phyloP scores from a whole-genome alignment of 2,797 vertebrate genomes.

The Thunnus albacares region DNA sequence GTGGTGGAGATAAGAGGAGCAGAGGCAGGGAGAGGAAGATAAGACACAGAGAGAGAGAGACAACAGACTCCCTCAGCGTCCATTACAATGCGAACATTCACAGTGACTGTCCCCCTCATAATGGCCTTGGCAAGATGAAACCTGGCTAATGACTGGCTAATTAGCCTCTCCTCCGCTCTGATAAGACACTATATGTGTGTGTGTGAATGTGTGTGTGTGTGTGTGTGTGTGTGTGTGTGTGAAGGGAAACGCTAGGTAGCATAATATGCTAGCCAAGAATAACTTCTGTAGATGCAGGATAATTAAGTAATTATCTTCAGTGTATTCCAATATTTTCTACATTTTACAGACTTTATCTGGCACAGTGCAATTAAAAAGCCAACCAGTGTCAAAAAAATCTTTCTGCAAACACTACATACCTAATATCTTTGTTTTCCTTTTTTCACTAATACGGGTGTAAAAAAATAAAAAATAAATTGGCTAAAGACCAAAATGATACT shows the following conservation, averaged over 20 bases:
- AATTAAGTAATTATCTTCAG: slow-evolving; percentile 36
- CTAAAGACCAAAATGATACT: too few species aligned
- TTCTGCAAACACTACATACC: background rate
- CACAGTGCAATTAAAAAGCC: background rate
- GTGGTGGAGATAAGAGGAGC: slow-evolving; percentile 53
- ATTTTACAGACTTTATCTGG: slow-evolving; percentile 11
- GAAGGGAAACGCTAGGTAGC: background rate
- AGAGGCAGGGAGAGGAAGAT: background rate
- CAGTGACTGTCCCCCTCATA: slow-evolving; percentile 66
- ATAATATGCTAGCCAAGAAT: slow-evolving; percentile 30
- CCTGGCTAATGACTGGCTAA: slow-evolving; percentile 75
- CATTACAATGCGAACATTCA: slow-evolving; percentile 64
- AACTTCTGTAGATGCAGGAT: slow-evolving; percentile 29
- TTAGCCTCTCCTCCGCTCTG: slow-evolving; percentile 65
- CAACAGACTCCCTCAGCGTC: slow-evolving; percentile 52
- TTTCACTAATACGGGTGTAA: background rate
- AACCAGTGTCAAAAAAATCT: background rate
- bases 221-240: background rate
- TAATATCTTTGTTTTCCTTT: too few species aligned
- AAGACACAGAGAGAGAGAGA: slow-evolving; percentile 7
- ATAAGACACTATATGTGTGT: slow-evolving; percentile 48
- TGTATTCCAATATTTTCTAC: slow-evolving; percentile 20
- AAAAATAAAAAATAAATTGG: too few species aligned
- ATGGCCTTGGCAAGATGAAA: slow-evolving; percentile 73
- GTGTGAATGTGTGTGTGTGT: background rate